phyloP scores from a whole-genome alignment of 1,140 invertebrate species.

The Brachionus paranguensis region DNA sequence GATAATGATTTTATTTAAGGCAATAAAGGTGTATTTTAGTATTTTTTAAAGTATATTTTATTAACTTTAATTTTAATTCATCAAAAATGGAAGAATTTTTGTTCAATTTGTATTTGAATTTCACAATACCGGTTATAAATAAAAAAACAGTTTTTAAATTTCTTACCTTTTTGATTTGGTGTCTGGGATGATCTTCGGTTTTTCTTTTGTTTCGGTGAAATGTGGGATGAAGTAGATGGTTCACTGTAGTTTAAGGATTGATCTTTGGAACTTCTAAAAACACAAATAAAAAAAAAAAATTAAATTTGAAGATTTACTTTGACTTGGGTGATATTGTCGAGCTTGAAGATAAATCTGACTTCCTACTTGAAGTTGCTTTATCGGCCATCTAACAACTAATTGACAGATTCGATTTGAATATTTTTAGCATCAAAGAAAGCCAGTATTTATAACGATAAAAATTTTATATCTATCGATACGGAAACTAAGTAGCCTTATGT shows the following conservation, averaged over 20 bases:
- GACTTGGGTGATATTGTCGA: neutral
- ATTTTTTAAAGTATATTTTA: too few relatives aligned
- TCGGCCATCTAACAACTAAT: constrained; percentile 26
- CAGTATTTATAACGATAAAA: neutral
- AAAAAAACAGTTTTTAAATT: neutral
- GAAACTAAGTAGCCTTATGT: neutral
- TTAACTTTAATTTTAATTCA: too few relatives aligned
- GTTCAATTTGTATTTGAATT: too few relatives aligned
- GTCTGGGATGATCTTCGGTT: neutral
- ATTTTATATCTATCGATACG: neutral
- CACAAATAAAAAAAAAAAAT: neutral
- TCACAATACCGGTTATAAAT: too few relatives aligned
- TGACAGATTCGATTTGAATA: neutral
- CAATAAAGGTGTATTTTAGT: too few relatives aligned
- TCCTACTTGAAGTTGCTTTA: neutral
- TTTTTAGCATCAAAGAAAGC: neutral
- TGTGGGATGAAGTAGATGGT: neutral
- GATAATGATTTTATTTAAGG: too few relatives aligned
- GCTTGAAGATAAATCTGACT: neutral
- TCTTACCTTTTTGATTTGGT: neutral
- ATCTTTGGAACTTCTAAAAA: neutral
- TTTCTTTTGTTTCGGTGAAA: constrained; percentile 11
- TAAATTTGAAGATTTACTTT: neutral
- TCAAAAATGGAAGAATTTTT: too few relatives aligned
- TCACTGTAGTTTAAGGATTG: neutral